Conservation (phyloP, 2,113 vertebrate species). For the Etheostoma cragini region DNA sequence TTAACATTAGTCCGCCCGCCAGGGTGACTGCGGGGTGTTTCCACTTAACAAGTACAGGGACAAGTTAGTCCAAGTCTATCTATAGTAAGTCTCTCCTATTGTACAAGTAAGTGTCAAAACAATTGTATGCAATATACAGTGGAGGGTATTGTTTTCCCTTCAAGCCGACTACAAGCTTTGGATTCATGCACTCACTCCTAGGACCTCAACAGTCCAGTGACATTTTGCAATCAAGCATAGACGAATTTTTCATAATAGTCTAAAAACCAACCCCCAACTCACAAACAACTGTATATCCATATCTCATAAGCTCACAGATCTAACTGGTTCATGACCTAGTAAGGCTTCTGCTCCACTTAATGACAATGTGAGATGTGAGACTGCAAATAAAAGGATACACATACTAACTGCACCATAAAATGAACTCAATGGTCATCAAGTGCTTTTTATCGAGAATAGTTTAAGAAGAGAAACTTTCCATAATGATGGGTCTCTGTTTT, state of each 20-base stretch:
- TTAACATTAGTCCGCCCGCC: background rate
- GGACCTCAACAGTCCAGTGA: background rate
- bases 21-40: conserved; percentile 17
- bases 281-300: background rate
- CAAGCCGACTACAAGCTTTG: background rate
- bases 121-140: background rate
- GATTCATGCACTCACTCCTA: background rate
- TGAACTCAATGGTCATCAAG: background rate
- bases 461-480: background rate
- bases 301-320: background rate
- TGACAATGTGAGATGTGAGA: background rate
- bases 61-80: background rate
- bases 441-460: background rate
- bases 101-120: conserved; percentile 11
- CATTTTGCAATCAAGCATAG: background rate
- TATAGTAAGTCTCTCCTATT: conserved; percentile 4
- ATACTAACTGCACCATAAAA: background rate
- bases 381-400: background rate
- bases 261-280: conserved; percentile 34
- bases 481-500: background rate
- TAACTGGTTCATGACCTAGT: background rate
- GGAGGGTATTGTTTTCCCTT: background rate
- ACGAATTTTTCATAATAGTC: conserved; percentile 13
- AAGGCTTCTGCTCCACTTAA: background rate
- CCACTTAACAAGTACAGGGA: conserved; percentile 36